phyloP scores from a whole-genome alignment of 23 tunicate genomes.

The Botrylloides violaceus region DNA sequence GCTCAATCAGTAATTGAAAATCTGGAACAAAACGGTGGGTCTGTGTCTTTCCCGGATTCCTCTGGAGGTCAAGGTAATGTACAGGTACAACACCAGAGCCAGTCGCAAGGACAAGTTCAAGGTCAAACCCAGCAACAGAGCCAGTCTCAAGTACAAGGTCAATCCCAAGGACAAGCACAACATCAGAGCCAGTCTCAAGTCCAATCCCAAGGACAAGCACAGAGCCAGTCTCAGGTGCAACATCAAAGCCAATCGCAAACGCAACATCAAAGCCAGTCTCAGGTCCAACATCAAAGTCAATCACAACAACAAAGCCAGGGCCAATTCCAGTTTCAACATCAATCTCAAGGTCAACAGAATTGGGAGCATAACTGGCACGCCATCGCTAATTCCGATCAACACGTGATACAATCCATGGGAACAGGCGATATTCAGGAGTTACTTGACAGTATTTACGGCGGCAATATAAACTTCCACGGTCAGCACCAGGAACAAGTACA shows the following conservation, averaged over 20 bases:
- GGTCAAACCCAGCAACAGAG: constrained; percentile 7
- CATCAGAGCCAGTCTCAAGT: background rate
- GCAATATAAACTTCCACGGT: background rate
- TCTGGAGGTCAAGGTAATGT: background rate
- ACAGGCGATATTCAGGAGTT: background rate
- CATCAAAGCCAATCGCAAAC: background rate
- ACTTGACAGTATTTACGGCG: background rate
- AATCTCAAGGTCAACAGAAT: background rate
- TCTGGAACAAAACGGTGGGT: constrained; percentile 2
- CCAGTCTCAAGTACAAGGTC: background rate
- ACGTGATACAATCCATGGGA: background rate
- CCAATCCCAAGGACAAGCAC: background rate
- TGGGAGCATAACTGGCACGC: no score
- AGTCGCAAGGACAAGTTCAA: constrained; percentile 7
- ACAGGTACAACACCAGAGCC: constrained; percentile 13
- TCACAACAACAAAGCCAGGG: background rate
- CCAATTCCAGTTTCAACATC: background rate
- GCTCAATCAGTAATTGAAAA: background rate
- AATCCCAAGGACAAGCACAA: constrained; percentile 9
- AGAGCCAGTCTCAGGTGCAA: background rate
- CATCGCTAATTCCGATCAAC: background rate
- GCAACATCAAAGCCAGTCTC: background rate
- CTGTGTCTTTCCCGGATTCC: background rate
- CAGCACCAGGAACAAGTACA: background rate
- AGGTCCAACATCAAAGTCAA: background rate